Base-by-base conservation (phyloP, 2,888 invertebrate genomes). In the Strigamia maritima region DNA sequence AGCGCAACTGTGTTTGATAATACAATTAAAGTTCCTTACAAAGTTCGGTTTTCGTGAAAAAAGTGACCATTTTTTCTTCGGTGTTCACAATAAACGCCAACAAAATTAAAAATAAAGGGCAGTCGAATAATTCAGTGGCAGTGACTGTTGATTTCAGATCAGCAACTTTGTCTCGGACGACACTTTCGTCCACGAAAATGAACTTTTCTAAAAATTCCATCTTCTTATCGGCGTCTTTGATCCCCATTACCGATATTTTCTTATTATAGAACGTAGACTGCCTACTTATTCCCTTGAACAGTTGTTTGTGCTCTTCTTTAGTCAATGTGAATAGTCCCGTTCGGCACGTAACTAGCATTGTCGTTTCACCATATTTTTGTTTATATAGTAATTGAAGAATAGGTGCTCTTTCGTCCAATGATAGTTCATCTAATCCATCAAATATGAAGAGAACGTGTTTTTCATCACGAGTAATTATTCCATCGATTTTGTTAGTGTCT, bases 361-460 rank as follows among this genome's bases (percentile, higher is more conserved):
- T 70, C 10, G n/a, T 16, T 7, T 70, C 70, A 16, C 16, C 2
- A 3, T n/a, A 28, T 12, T 14, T 26, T 26, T 70, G 70, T 10
- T 70, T 70, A 7, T 70, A 70, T 3, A 70, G n/a, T 7, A 70
- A 3, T 26, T 70, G 2, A 10, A 70, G n/a, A 28, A 26, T 28
- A 3, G 70, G 12, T n/a, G 24, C 1, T 70, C 70, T 2, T 3
- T 70, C 16, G 12, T 12, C 16, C 28, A 14, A 2, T 26, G 70
- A 26, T 12, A 70, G 24, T 70, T 70, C 70, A 26, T 70, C 70
- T 28, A 70, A 70, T 26, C 70, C 70, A 26, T 70, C 70, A 16
- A 70, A 12, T 24, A 70, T 28, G 12, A 70, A 70, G 16, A 70
- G 28, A 24, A 24, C 12, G 2, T 60, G 1, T 60, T n/a, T 0